Evolutionary conservation across 2,888 invertebrate species (phyloP), one percentile per base, ranked within the genome.

Genomic region (Sialis lutaria): DNA sequence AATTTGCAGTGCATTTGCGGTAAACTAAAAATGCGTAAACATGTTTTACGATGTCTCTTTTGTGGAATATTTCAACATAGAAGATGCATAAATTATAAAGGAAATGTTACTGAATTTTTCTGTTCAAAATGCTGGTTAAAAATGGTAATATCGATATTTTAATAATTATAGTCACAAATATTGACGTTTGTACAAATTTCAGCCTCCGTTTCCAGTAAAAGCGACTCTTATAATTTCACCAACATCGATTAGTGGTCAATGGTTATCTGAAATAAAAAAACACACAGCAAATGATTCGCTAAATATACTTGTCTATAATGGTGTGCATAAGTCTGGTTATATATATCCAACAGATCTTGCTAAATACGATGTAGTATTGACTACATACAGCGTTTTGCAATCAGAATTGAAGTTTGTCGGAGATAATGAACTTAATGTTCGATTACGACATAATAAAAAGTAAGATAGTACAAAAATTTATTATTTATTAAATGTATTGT

Each of bases 201-300:
- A 70, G 64, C 62, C 66, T 1, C 67, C 69, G 4, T 54, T 77
- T 1, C 61, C 68, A 43, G 73, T 77, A 1, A 65, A 68, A 13
- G 75, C 78, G 1, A 86, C 86, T 1, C 64, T 87, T 42, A 83
- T 87, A 52, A 74, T 87, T 3, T 73, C 82, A 2, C 87, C 87
- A 2, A 57, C 59, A 4, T 65, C 78, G 5, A 77, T 87, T 44
- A 69, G 73, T 53, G 64, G 70, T 51, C 85, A 87, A 59, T 87
- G 87, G 87, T 65, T 70, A 31, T 70, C 75, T 6, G 87, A 87
- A 61, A 75, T 84, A 47, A 58, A 64, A 33, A 75, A 73, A 51
- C 83, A 83, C 59, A 61, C 79, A 9, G 59, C 59, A 12, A 62
- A 69, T 40, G 52, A 54, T n/a, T 62, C 63, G 33, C 56, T 77